Conservation (phyloP, 2,113 vertebrate species). For the Maccullochella peelii region DNA sequence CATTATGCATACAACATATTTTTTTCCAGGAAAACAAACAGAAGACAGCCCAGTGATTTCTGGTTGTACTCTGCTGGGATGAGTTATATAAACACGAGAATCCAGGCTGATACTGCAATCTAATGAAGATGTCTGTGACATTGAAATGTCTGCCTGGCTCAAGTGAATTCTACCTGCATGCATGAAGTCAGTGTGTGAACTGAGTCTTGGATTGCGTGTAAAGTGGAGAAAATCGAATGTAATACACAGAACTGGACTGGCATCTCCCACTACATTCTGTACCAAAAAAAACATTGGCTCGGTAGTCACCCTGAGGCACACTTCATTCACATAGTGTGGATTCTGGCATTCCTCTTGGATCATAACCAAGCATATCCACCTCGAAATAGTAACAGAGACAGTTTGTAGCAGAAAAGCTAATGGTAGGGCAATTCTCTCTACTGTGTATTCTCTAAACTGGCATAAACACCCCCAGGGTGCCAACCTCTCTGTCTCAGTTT, state of each 20-base stretch:
- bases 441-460: constrained; percentile 36
- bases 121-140: constrained; percentile 45
- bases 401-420: constrained; percentile 39
- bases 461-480: constrained; percentile 22
- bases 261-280: constrained; percentile 21
- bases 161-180: constrained; percentile 44
- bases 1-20: constrained; percentile 12
- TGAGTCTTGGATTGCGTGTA: constrained; percentile 16
- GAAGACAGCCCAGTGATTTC: constrained; percentile 32
- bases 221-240: constrained; percentile 48
- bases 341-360: constrained; percentile 55
- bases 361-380: constrained; percentile 33
- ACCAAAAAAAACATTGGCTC: constrained; percentile 19
- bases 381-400: constrained; percentile 50
- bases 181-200: constrained; percentile 2
- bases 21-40: constrained; percentile 35
- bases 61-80: constrained; percentile 35
- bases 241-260: constrained; percentile 34
- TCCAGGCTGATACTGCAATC: constrained; percentile 30
- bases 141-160: constrained; percentile 53
- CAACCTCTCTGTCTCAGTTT: constrained; percentile 44
- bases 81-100: constrained; percentile 46
- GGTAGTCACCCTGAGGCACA: constrained; percentile 43
- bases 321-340: constrained; percentile 53
- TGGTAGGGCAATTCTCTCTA: constrained; percentile 14